Conservation (phyloP, 2,113 vertebrate genomes). For the Melanocharis versteri region DNA sequence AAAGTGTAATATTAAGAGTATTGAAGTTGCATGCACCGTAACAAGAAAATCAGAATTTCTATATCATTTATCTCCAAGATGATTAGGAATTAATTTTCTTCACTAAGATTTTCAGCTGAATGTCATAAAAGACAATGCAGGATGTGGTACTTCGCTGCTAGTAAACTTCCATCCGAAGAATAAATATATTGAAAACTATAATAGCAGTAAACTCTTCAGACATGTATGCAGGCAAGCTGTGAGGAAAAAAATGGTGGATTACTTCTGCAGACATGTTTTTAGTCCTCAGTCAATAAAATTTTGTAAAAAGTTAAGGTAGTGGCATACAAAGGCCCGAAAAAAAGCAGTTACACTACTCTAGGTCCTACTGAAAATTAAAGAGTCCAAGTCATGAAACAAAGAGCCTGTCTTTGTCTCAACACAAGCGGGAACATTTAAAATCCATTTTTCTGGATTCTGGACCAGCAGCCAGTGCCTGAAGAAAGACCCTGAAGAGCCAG, state of each 20-base stretch:
- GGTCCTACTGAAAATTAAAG: not conserved
- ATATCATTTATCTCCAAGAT: not conserved
- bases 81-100: not conserved
- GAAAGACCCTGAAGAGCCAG: rapidly evolving
- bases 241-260: not conserved
- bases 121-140: not conserved
- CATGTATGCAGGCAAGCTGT: not conserved
- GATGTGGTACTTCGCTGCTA: not conserved
- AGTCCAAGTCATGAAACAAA: not conserved
- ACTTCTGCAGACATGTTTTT: not conserved
- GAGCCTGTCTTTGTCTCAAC: not conserved
- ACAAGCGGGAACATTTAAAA: not conserved
- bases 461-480: not conserved
- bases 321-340: not conserved
- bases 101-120: not conserved
- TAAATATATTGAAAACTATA: not conserved
- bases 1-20: not conserved
- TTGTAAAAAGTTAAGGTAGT: not conserved
- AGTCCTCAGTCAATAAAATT: not conserved
- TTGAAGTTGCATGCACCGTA: not conserved
- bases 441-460: not conserved
- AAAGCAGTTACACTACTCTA: not conserved
- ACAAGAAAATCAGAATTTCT: not conserved
- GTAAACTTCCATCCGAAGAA: not conserved
- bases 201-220: not conserved